phyloP scores from a whole-genome alignment of 2,797 vertebrate genomes.

The Clarias laeviceps region DNA sequence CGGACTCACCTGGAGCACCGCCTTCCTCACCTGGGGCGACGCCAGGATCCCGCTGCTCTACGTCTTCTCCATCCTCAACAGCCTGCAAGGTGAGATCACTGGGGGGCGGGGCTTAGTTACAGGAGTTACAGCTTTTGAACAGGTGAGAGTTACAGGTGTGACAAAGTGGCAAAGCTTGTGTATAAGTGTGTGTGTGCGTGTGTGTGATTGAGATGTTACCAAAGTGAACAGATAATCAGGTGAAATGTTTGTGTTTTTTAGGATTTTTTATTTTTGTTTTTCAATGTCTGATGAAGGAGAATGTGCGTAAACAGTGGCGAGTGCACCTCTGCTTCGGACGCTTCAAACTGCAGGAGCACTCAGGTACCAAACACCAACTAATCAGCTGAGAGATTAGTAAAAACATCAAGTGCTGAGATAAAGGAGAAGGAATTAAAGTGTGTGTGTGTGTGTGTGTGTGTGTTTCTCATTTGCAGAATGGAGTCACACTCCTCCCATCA shows the following conservation, averaged over 20 bases:
- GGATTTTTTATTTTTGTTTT: constrained; percentile 78
- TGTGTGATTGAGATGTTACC: neutral
- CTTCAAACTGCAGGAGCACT: constrained; percentile 70
- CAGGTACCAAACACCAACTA: constrained; percentile 60
- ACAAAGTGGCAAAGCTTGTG: neutral
- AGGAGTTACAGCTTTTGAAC: neutral
- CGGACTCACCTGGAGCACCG: constrained; percentile 86
- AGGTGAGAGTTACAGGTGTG: neutral
- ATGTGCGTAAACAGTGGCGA: constrained; percentile 75
- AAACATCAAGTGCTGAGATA: neutral
- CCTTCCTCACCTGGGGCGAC: constrained; percentile 83
- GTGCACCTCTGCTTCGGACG: constrained; percentile 73
- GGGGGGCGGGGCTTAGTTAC: neutral
- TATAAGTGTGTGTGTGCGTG: neutral
- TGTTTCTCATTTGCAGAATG: constrained; percentile 72
- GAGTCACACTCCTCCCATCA: constrained; percentile 72
- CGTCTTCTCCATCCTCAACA: constrained; percentile 86
- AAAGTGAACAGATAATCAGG: neutral
- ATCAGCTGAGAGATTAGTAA: neutral
- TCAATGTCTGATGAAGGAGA: constrained; percentile 78
- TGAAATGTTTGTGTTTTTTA: constrained; percentile 53
- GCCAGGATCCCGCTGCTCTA: constrained; percentile 80
- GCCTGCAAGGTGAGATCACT: constrained; percentile 81
- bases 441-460: neutral
- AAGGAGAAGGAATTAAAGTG: neutral